phyloP scores from a whole-genome alignment of 2,888 invertebrate species.

The Limnephilus marmoratus region DNA sequence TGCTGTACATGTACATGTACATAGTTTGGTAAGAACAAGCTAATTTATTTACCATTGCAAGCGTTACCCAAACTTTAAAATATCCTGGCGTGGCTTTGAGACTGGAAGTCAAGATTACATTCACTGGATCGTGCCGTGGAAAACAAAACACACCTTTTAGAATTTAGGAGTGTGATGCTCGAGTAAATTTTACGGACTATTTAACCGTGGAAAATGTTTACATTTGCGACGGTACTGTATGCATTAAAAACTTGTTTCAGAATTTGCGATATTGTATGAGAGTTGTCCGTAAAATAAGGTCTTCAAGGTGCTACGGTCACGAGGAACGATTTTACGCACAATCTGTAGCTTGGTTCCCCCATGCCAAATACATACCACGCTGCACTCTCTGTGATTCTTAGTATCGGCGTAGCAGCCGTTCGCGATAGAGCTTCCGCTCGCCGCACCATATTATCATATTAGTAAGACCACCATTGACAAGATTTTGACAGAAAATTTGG shows the following conservation, averaged over 20 bases:
- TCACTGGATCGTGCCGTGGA: not conserved
- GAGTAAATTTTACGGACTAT: not conserved
- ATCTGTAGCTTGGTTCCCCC: too few species aligned
- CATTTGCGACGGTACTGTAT: not conserved
- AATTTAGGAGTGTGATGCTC: not conserved
- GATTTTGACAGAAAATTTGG: too few species aligned
- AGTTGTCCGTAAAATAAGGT: too few species aligned
- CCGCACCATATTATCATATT: too few species aligned
- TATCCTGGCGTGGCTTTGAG: not conserved
- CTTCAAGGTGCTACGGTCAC: too few species aligned
- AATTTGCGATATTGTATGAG: not conserved
- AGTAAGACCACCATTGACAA: too few species aligned
- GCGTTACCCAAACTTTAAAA: not conserved
- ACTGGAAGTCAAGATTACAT: not conserved
- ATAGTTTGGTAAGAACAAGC: not conserved
- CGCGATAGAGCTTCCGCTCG: too few species aligned
- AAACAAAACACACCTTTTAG: not conserved
- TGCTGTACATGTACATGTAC: not conserved
- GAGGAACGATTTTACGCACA: too few species aligned
- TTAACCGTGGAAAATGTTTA: not conserved
- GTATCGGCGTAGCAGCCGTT: too few species aligned
- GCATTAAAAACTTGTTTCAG: not conserved
- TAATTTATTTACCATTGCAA: not conserved
- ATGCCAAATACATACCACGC: too few species aligned
- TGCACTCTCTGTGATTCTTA: too few species aligned